Evolutionary conservation across 2,797 vertebrate species (phyloP), one percentile per base, ranked within the genome.

Genomic region (Channallabes apus): DNA sequence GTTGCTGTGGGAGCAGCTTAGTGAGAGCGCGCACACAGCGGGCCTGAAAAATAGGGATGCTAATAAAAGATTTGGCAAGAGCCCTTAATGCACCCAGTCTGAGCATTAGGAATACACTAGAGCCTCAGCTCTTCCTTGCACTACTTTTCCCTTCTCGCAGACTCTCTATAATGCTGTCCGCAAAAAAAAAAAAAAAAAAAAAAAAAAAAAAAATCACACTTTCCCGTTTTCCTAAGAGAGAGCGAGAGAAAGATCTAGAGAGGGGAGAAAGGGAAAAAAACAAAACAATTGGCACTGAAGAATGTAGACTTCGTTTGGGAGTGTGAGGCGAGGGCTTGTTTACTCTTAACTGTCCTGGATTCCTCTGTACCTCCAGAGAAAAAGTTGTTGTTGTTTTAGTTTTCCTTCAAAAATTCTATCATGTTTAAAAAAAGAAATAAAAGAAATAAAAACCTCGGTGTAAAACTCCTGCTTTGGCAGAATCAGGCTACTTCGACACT

Each of bases 11-110:
- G 85, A 86, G 84, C 78, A 51, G 85, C n/a, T 72, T 58, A 82
- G 83, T 8, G 61, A 85, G 76, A n/a, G 72, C 67, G 78, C 87
- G 61, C 11, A 29, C 86, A 86, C 67, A 83, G 61, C 65, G 79
- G 78, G 64, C 72, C 61, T 90, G 88, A 90, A 90, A 91, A 91
- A 91, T 46, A 86, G 85, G 91, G 88, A 91, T 81, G 88, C 89
- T 91, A 92, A 91, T 90, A 90, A 92, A 93, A 91, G 90, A 89
- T 89, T 91, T 91, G 89, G 89, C 90, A 84, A 85, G 68, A 89
- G 82, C 77, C 71, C 85, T 85, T 89, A 85, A 90, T 89, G 86
- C 83, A 86, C 80, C 73, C 77, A 85, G 68, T 72, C 79, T 79
- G 86, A 85, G 84, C 72, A 84, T 84, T 79, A 85, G 75, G 76